Conservation (phyloP, 2,113 vertebrate species). For the Cyprinodon tularosa region DNA sequence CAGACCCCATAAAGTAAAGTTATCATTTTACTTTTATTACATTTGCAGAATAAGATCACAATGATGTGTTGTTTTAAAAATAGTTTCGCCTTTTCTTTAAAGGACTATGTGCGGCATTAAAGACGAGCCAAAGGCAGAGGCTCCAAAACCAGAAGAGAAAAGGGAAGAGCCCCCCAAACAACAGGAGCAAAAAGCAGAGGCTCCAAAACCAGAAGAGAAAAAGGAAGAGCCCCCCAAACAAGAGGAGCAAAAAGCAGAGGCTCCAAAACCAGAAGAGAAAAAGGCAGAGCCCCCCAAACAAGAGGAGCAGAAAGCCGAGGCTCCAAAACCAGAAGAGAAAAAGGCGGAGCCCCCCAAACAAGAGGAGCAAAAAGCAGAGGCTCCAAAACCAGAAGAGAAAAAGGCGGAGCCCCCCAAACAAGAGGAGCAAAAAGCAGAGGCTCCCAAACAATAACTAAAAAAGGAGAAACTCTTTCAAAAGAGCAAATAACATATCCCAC, state of each 20-base stretch:
- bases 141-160: neutral
- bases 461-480: slow-evolving; percentile 1
- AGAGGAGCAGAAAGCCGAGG: neutral
- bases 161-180: slow-evolving; percentile 20
- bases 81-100: slow-evolving; percentile 14
- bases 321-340: neutral
- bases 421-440: neutral
- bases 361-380: neutral
- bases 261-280: slow-evolving; percentile 1
- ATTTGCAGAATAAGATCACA: neutral
- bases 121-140: neutral
- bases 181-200: neutral
- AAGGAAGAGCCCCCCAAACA: slow-evolving; percentile 23
- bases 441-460: neutral
- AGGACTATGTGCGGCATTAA: slow-evolving; percentile 66
- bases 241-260: neutral
- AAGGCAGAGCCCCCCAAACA: neutral
- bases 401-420: slow-evolving; percentile 5
- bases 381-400: neutral
- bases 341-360: neutral
- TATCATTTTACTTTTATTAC: neutral
- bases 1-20: slow-evolving; percentile 43
- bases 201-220: slow-evolving; percentile 24
- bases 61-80: neutral
- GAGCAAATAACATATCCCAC: neutral